phyloP scores from a whole-genome alignment of 1,140 invertebrate species.

The Caenorhabditis brenneri region DNA sequence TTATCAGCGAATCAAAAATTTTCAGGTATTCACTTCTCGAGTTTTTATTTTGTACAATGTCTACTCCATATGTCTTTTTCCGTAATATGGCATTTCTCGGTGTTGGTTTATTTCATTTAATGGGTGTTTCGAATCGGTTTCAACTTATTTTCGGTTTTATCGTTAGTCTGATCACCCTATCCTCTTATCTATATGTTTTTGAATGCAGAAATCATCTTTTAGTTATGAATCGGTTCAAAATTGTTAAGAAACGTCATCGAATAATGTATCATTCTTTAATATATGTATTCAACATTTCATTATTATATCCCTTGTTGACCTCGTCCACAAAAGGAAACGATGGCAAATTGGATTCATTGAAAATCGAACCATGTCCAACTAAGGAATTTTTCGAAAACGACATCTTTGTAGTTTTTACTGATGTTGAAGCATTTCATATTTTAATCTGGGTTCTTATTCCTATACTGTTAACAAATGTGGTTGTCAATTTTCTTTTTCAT shows the following conservation, averaged over 20 bases:
- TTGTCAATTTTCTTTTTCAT: background rate
- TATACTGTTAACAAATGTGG: background rate
- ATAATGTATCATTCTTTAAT: background rate
- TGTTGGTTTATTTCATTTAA: background rate
- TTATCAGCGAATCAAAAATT: too few relatives aligned
- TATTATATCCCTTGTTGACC: background rate
- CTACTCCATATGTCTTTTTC: background rate
- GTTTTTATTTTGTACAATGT: background rate
- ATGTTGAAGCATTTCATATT: background rate
- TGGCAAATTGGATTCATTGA: background rate
- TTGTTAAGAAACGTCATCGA: background rate
- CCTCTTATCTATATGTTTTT: background rate
- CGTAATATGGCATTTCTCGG: background rate
- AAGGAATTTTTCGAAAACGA: background rate
- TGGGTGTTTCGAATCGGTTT: background rate
- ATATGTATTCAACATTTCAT: background rate
- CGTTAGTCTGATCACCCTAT: too few relatives aligned
- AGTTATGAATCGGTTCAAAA: background rate
- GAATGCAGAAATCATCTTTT: background rate
- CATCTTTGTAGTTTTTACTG: background rate
- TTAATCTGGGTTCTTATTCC: background rate
- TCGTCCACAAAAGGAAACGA: background rate
- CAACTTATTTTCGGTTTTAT: background rate
- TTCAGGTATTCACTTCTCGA: background rate
- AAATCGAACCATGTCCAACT: background rate